Evolutionary conservation across 2,888 invertebrate genomes (phyloP).

Genomic region (Hydrotaea diabolus): DNA sequence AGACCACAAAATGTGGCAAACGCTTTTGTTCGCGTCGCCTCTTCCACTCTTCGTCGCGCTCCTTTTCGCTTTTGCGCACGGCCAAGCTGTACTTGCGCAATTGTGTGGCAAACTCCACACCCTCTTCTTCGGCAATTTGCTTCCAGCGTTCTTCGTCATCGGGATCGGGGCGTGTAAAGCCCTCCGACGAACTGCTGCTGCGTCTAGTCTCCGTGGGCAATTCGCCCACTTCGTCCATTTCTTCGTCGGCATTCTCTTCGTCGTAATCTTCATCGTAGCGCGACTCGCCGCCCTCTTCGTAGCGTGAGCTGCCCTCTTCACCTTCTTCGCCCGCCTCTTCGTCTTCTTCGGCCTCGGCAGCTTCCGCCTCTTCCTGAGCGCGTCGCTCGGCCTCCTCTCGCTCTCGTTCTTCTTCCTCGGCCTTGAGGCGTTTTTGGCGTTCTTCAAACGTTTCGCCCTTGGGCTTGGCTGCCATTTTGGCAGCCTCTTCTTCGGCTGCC

Average conservation of each 20-base stretch:
- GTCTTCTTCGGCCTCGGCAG: slow-evolving; percentile 71
- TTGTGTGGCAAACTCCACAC: slow-evolving; percentile 78
- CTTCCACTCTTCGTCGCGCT: slow-evolving; percentile 80
- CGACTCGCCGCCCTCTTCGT: slow-evolving; percentile 68
- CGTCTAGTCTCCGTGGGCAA: slow-evolving; percentile 73
- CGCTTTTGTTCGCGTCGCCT: slow-evolving; percentile 79
- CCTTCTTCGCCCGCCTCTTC: slow-evolving; percentile 73
- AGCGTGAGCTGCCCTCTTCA: slow-evolving; percentile 69
- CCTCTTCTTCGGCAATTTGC: slow-evolving; percentile 78
- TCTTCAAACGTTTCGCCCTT: slow-evolving; percentile 78
- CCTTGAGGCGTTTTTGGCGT: slow-evolving; percentile 77
- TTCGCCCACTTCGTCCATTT: slow-evolving; percentile 72
- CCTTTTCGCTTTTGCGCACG: slow-evolving; percentile 77
- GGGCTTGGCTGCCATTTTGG: slow-evolving; percentile 75
- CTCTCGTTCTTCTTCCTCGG: slow-evolving; percentile 77
- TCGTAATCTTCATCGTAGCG: slow-evolving; percentile 66
- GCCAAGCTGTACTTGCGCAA: slow-evolving; percentile 78
- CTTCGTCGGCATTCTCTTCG: slow-evolving; percentile 70
- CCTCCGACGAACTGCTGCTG: slow-evolving; percentile 78
- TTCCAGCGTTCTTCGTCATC: slow-evolving; percentile 79
- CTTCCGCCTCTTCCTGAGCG: slow-evolving; percentile 76
- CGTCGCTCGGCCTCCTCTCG: slow-evolving; percentile 76
- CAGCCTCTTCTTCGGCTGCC: slow-evolving; percentile 77
- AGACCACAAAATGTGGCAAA: slow-evolving; percentile 80
- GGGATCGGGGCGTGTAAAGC: slow-evolving; percentile 77